Percentiles rank a stretch among this genome's conserved stretches.
Evolutionary conservation across 1,140 invertebrate species (phyloP).

Genomic region (Sitophilus oryzae): DNA sequence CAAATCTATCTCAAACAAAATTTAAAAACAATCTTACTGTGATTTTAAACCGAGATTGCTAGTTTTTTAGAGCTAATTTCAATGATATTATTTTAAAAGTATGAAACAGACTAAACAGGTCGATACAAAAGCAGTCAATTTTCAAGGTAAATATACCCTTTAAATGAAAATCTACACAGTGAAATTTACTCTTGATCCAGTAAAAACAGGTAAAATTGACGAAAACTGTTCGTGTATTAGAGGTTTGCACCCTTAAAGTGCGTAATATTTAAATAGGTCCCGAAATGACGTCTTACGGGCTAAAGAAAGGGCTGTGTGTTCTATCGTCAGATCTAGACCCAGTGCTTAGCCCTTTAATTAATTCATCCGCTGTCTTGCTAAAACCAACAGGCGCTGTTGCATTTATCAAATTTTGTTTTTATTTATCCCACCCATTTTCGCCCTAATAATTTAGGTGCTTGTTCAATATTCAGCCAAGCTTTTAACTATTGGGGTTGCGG

Average conservation of each 20-base stretch:
- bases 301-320: constrained; percentile 18
- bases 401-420: background rate
- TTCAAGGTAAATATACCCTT: background rate
- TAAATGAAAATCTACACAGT: background rate
- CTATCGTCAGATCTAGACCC: constrained; percentile 22
- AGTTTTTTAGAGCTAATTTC: too few species aligned
- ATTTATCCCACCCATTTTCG: background rate
- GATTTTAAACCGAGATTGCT: too few species aligned
- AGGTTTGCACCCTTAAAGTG: background rate
- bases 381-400: background rate
- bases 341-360: constrained; percentile 21
- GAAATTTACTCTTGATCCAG: background rate
- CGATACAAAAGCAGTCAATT: background rate
- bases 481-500: background rate
- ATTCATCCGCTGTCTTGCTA: constrained; percentile 14
- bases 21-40: too few species aligned
- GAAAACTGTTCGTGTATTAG: background rate
- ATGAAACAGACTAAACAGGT: too few species aligned
- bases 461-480: background rate
- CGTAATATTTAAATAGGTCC: constrained; percentile 22
- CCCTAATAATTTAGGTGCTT: background rate
- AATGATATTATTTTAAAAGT: too few species aligned
- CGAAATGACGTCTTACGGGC: constrained; percentile 18
- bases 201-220: background rate
- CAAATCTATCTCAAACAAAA: too few species aligned